Evolutionary conservation across 2,797 vertebrate genomes (phyloP).

Genomic region (Enteromius viviparus): DNA sequence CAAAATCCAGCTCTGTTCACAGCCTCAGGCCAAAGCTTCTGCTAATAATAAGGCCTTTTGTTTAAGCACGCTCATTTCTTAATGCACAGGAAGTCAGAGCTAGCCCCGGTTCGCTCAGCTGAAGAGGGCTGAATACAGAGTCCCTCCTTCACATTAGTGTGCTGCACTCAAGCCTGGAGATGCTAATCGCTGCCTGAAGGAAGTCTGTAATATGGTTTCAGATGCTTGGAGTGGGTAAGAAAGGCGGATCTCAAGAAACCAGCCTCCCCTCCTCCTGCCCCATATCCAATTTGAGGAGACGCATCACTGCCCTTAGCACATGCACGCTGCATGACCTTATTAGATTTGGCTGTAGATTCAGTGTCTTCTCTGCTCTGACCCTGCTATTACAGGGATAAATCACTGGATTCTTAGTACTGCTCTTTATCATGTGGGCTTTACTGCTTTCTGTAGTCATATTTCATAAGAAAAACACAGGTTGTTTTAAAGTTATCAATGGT

Average conservation of each 20-base stretch:
- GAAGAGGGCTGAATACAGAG: background rate
- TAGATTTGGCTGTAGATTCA: slow-evolving; percentile 64
- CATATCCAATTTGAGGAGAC: slow-evolving; percentile 68
- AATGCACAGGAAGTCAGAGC: slow-evolving; percentile 50
- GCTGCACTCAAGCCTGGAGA: slow-evolving; percentile 63
- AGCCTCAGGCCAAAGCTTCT: slow-evolving; percentile 12
- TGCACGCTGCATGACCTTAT: slow-evolving; percentile 66
- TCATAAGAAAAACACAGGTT: background rate
- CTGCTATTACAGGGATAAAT: slow-evolving; percentile 60
- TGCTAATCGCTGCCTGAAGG: slow-evolving; percentile 72
- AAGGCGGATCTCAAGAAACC: slow-evolving; percentile 54
- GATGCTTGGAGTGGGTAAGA: slow-evolving; percentile 66
- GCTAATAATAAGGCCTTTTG: slow-evolving; percentile 33
- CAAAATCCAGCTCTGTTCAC: background rate
- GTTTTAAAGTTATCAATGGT: slow-evolving; percentile 6
- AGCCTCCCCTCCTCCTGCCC: slow-evolving; percentile 33
- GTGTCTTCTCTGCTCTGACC: slow-evolving; percentile 50
- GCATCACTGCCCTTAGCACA: slow-evolving; percentile 64
- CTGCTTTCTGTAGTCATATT: slow-evolving; percentile 13
- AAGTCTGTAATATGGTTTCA: slow-evolving; percentile 62
- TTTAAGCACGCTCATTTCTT: slow-evolving; percentile 17
- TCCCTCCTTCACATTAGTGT: slow-evolving; percentile 58
- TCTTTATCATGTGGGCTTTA: slow-evolving; percentile 32
- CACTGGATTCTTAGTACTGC: slow-evolving; percentile 43
- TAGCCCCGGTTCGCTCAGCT: slow-evolving; percentile 10